phyloP scores from a whole-genome alignment of 2,888 invertebrate species.

The Phasia obesa region DNA sequence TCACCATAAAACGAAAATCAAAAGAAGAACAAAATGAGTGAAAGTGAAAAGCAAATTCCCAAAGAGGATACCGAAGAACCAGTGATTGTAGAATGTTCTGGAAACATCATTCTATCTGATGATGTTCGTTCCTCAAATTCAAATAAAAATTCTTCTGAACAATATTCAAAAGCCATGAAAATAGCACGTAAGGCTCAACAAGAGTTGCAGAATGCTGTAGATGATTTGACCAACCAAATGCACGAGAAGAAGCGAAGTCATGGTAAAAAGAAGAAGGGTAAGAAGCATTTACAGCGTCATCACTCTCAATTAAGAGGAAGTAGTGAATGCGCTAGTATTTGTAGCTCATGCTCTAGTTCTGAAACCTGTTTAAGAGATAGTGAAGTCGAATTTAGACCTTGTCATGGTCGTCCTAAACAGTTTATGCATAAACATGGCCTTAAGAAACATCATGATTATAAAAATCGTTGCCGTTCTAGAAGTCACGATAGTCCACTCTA shows the following conservation, averaged over 20 bases:
- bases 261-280: constrained; percentile 68
- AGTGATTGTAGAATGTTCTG: constrained; percentile 63
- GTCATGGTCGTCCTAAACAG: constrained; percentile 15
- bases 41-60: constrained; percentile 51
- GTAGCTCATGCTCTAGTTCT: constrained; percentile 66
- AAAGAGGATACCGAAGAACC: constrained; percentile 48
- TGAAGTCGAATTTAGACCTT: constrained; percentile 5
- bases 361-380: constrained; percentile 29
- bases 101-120: neutral
- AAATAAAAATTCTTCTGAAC: constrained; percentile 18
- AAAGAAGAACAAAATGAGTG: constrained; percentile 70
- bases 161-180: constrained; percentile 73
- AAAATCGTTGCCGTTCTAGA: constrained; percentile 51
- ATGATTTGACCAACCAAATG: constrained; percentile 41
- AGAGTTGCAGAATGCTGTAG: constrained; percentile 67
- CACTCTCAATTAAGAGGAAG: constrained; percentile 57
- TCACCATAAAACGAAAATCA: constrained; percentile 10
- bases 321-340: too few relatives aligned
- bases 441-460: too few relatives aligned
- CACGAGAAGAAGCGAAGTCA: neutral
- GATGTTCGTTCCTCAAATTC: constrained; percentile 29
- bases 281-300: constrained; percentile 27
- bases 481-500: constrained; percentile 60
- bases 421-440: constrained; percentile 41
- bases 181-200: constrained; percentile 74